Conservation (phyloP, 92 coral and sea anemone genomes). For the Epizoanthus illoricatus region DNA sequence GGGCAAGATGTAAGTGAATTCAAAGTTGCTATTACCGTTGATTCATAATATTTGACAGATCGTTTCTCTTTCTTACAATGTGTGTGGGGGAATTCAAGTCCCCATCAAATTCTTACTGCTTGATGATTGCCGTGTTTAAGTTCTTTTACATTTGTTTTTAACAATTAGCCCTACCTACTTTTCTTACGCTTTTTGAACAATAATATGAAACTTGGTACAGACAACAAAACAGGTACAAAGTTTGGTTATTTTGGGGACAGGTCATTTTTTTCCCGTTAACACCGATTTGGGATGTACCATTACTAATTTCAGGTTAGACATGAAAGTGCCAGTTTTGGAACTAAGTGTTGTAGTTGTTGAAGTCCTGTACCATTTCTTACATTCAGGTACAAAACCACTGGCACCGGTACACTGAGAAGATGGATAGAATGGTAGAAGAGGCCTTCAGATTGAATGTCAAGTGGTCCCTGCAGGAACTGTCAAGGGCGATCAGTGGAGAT, state of each 20-base stretch:
- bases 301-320: background rate
- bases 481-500: conserved; percentile 97
- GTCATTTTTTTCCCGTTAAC: background rate
- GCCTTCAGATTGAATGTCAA: conserved; percentile 97
- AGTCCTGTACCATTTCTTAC: background rate
- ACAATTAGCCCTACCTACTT: too few species aligned
- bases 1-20: conserved; percentile 81
- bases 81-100: too few species aligned
- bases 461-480: conserved; percentile 98
- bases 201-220: too few species aligned
- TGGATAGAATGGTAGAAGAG: conserved; percentile 99
- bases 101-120: too few species aligned
- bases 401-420: conserved; percentile 98
- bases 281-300: background rate
- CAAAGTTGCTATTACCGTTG: background rate
- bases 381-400: conserved; percentile 94
- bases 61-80: too few species aligned
- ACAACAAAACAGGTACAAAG: too few species aligned
- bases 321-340: background rate
- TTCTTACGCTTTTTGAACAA: too few species aligned
- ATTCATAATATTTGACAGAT: too few species aligned
- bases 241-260: background rate
- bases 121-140: too few species aligned
- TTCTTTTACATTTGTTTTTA: too few species aligned
- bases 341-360: background rate